These are phyloP conservation scores for Alexandromys oeconomus DNA, from an alignment of 2,797 vertebrate genomes.

Conservation along the genomic window DNA sequence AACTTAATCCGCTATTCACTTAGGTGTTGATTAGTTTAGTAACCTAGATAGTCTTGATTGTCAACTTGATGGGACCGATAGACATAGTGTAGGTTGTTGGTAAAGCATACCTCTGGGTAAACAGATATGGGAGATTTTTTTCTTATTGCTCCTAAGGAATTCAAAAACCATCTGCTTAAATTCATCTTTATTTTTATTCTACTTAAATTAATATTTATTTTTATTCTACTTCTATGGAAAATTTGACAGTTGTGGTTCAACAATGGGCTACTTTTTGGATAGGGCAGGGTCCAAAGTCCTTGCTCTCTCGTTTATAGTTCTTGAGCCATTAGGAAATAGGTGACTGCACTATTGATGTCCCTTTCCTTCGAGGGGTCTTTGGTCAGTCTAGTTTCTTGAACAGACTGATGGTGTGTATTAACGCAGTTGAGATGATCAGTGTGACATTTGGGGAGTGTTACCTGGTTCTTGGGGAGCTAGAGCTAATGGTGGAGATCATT, in stretches of 20 bases:
- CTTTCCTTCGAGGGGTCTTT: not conserved
- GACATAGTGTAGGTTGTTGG: not conserved
- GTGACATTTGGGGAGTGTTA: not conserved
- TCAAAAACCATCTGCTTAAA: conserved; percentile 14
- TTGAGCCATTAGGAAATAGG: not conserved
- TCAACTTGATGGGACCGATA: not conserved
- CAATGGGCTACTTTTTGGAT: not conserved
- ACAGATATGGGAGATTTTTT: not conserved
- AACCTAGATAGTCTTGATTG: not conserved
- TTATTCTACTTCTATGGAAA: not conserved
- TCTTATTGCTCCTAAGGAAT: not conserved
- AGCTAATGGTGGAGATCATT: not conserved
- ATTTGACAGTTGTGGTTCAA: conserved; percentile 5
- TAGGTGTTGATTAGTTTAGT: not conserved
- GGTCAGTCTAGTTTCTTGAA: not conserved
- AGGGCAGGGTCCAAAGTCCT: not conserved
- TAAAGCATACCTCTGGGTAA: not conserved
- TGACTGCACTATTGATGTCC: too few relatives aligned
- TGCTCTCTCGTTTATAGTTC: not conserved
- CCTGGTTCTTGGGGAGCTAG: too few relatives aligned
- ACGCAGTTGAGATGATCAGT: not conserved
- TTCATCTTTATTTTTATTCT: conserved; percentile 39
- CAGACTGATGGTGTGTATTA: not conserved
- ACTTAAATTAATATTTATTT: conserved; percentile 22
- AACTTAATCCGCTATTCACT: not conserved